Conservation (phyloP, 30 jellyfish, hydroid and myxozoan species). For the Rhopilema esculentum region DNA sequence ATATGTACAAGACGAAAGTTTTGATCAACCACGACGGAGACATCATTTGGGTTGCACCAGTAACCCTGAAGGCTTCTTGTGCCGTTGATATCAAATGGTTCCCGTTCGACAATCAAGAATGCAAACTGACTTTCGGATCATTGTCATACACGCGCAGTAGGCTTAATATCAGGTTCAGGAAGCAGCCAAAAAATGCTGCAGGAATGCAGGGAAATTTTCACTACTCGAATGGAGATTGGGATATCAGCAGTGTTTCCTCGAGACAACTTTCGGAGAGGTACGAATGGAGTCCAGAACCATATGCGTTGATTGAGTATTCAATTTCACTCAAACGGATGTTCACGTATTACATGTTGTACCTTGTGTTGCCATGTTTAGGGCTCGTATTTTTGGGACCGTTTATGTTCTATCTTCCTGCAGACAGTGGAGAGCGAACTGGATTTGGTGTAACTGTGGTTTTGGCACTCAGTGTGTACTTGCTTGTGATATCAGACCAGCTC, state of each 20-base stretch:
- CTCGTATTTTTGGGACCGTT: constrained; percentile 60
- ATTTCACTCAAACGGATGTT: constrained; percentile 49
- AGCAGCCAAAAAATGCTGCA: constrained; percentile 39
- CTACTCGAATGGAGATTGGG: constrained; percentile 63
- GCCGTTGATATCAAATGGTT: constrained; percentile 51
- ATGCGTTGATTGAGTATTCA: constrained; percentile 38
- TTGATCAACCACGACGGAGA: constrained; percentile 25
- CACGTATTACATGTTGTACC: constrained; percentile 68
- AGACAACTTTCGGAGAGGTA: neutral
- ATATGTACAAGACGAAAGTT: constrained; percentile 50
- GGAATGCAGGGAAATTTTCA: constrained; percentile 48
- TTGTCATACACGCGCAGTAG: constrained; percentile 51
- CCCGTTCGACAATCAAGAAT: constrained; percentile 66
- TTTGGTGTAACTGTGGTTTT: constrained; percentile 84
- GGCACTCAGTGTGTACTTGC: constrained; percentile 84
- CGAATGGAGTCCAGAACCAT: constrained; percentile 60
- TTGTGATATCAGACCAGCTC: constrained; percentile 86
- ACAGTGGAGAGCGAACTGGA: constrained; percentile 92
- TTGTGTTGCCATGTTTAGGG: constrained; percentile 81
- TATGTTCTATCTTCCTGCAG: constrained; percentile 86
- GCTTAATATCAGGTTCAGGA: constrained; percentile 30
- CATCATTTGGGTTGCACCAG: constrained; percentile 58
- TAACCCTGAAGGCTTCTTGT: constrained; percentile 49
- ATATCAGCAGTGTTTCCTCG: constrained; percentile 9
- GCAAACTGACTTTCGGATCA: constrained; percentile 68